Evolutionary conservation across 2,113 vertebrate species (phyloP), one percentile per base, ranked within the genome.

Genomic region (Anoplopoma fimbria): DNA sequence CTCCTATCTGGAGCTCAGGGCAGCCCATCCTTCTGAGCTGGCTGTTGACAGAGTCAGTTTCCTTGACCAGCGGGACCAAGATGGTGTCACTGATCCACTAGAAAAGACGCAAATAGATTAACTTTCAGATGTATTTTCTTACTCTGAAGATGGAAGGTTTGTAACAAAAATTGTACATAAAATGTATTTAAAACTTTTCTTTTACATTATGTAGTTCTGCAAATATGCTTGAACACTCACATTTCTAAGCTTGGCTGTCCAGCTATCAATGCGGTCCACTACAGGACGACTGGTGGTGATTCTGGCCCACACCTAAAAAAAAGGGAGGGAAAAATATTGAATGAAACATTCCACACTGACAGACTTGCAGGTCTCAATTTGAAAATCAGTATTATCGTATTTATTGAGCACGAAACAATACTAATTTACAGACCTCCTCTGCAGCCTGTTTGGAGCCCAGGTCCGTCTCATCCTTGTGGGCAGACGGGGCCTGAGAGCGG

Each of bases 51-150:
- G 96, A 96, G 14, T 99, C 98, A 0, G 96, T 96, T 94, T 99
- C 98, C 29, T 96, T 97, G 23, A 99, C 98, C 68, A 99, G 92
- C 0, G 96, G 96, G 81, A 98, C 98, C 82, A 99, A 93, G 81
- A 99, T 97, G 1, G 98, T 99, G 91, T 99, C 98, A 73, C 95
- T 99, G 77, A 99, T 97, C 98, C 98, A 99, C 98, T 99, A 71
- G 15, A 75, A 58, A 38, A 47, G 8, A 85, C 25, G 81, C 33
- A 86, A 0, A 81, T 0, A 51, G 27, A 83, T 33, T 61, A 7
- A 12, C 49, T 53, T 34, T 29, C 5, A 13, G 6, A 2, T 15
- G 4, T 15, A 0, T 63, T 47, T 58, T 38, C 8, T 51, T 27
- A 19, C 4, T 47, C 0, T 53, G 25, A 3, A 34, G 12, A 0